Conservation (phyloP, 2,888 invertebrate species). For the Ellobium chinense region DNA sequence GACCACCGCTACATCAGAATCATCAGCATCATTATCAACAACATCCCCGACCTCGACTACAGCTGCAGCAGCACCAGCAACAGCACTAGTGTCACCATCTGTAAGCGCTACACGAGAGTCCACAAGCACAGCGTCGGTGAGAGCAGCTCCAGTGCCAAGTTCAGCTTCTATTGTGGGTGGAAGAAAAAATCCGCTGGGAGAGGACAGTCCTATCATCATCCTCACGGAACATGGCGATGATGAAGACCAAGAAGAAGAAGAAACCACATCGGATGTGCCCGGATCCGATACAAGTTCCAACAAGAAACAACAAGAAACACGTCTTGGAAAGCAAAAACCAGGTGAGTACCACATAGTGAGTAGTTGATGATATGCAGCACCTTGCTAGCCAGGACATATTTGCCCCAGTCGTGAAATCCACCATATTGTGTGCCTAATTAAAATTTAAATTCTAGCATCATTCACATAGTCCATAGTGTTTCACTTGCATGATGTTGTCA, state of each 20-base stretch:
- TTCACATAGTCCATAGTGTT: too few species aligned
- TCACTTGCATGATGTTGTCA: too few species aligned
- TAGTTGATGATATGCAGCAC: too few species aligned
- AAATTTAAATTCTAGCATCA: too few species aligned
- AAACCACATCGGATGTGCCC: conserved; percentile 21
- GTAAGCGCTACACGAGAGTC: conserved; percentile 52
- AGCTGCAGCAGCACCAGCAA: conserved; percentile 55
- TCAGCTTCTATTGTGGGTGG: conserved; percentile 63
- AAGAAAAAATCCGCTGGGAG: conserved; percentile 64
- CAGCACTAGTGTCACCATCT: conserved; percentile 39
- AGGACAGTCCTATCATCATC: conserved; percentile 47
- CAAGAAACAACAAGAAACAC: not conserved
- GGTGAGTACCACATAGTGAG: too few species aligned
- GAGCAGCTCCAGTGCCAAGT: not conserved
- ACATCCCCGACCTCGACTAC: conserved; percentile 14
- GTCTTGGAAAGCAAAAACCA: conserved; percentile 41
- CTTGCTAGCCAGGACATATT: too few species aligned
- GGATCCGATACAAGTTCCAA: conserved; percentile 1
- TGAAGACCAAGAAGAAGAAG: conserved; percentile 8
- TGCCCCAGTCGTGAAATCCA: too few species aligned
- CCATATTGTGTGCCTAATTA: too few species aligned
- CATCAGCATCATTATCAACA: not conserved
- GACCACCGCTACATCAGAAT: conserved; percentile 7
- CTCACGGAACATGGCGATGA: conserved; percentile 37
- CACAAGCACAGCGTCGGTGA: not conserved